A percentile compares a stretch with the other conserved stretches of the same genome.
These are phyloP conservation scores for Proterorhinus semilunaris DNA, from an alignment of 2,113 vertebrate species.

Conservation along the genomic window DNA sequence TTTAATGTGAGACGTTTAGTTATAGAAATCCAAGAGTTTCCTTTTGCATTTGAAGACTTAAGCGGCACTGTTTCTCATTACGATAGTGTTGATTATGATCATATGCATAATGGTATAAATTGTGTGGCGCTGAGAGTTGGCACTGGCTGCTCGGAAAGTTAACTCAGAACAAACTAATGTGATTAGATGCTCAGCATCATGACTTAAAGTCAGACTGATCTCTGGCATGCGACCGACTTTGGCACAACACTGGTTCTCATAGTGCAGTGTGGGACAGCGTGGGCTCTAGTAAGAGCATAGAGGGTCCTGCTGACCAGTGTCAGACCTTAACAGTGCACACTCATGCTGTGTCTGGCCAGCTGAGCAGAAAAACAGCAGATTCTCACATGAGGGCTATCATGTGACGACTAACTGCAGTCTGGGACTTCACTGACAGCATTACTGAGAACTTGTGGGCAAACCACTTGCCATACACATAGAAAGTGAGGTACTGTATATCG, in stretches of 20 bases:
- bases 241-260: slow-evolving; percentile 8
- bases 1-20: too few relatives aligned
- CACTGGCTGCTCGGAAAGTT: slow-evolving; percentile 6
- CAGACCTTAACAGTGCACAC: slow-evolving; percentile 10
- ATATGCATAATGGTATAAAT: not conserved
- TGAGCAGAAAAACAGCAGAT: slow-evolving; percentile 77
- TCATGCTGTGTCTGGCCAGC: slow-evolving; percentile 65
- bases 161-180: slow-evolving; percentile 41
- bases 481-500: not conserved
- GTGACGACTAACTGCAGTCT: slow-evolving; percentile 66
- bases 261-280: not conserved
- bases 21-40: too few relatives aligned
- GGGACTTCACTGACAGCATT: slow-evolving; percentile 40
- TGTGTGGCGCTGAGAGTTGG: slow-evolving; percentile 5
- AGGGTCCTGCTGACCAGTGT: slow-evolving; percentile 5
- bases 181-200: slow-evolving; percentile 46
- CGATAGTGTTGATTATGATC: too few relatives aligned
- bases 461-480: slow-evolving; percentile 33
- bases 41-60: not conserved
- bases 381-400: slow-evolving; percentile 79
- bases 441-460: slow-evolving; percentile 36
- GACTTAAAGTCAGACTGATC: slow-evolving; percentile 43
- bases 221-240: slow-evolving; percentile 7
- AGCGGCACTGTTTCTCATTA: too few relatives aligned
- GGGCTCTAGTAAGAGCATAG: not conserved